Percentiles rank a stretch among this genome's conserved stretches.
Conservation (phyloP, 2,797 vertebrate genomes). For the Acanthurus leucopareius region DNA sequence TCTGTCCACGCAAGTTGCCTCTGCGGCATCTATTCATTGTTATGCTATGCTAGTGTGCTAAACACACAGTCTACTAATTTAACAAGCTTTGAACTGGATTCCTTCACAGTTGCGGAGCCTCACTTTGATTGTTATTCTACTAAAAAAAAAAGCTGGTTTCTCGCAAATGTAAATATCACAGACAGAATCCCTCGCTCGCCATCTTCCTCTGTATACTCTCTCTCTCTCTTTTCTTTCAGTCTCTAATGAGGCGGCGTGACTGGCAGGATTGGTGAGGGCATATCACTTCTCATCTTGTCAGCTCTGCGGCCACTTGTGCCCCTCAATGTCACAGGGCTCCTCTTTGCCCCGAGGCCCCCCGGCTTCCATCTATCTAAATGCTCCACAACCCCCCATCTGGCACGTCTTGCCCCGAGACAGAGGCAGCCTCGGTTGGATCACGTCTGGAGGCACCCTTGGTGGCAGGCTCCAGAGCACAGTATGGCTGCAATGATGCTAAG, state of each 20-base stretch:
- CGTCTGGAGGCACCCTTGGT: slow-evolving; percentile 65
- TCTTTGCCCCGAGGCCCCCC: slow-evolving; percentile 73
- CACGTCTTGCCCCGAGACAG: slow-evolving; percentile 64
- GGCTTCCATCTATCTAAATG: slow-evolving; percentile 70
- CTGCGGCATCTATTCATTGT: slow-evolving; percentile 38
- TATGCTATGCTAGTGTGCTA: slow-evolving; percentile 30
- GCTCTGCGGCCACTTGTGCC: slow-evolving; percentile 78
- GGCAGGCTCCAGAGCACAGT: slow-evolving; percentile 39
- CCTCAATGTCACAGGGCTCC: slow-evolving; percentile 82
- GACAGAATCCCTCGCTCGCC: slow-evolving; percentile 23
- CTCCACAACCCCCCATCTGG: slow-evolving; percentile 68
- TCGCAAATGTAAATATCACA: slow-evolving; percentile 46
- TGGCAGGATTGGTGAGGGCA: slow-evolving; percentile 81
- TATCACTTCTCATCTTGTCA: slow-evolving; percentile 86
- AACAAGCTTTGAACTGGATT: slow-evolving; percentile 64
- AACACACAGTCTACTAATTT: slow-evolving; percentile 61
- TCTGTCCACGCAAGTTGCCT: slow-evolving; percentile 36
- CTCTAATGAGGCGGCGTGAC: slow-evolving; percentile 84
- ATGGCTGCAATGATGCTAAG: slow-evolving; percentile 34
- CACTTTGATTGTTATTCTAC: slow-evolving; percentile 56
- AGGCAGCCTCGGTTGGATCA: slow-evolving; percentile 57
- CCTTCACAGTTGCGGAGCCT: slow-evolving; percentile 57
- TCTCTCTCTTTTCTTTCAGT: slow-evolving; percentile 35
- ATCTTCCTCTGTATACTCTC: slow-evolving; percentile 36
- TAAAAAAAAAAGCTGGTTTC: slow-evolving; percentile 52